Base-by-base conservation (phyloP, 2,797 vertebrate species). In the Ctenopoma multispine region DNA sequence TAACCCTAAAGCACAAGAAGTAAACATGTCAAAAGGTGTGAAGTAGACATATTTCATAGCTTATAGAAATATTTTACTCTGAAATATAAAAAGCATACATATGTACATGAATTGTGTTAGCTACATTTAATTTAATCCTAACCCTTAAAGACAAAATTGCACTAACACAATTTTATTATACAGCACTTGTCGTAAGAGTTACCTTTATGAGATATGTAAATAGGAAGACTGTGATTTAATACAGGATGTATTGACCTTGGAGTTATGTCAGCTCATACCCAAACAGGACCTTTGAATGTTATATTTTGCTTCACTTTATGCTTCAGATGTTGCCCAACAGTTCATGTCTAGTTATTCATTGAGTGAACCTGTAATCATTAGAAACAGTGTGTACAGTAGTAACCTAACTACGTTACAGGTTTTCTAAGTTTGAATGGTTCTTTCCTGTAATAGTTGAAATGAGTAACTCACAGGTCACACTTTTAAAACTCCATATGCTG, bases 291-390 rank as follows among this genome's bases (percentile, higher is more conserved):
- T 80, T 74, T 77, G 61, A 7, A 23, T 72, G 47, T 72, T 64
- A 51, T 41, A n/a, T 67, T 64, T 38, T 31, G 5, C 12, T 34
- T 51, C 17, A 43, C 12, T 0, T 18, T 20, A 46, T 40, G 27
- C n/a, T 15, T 0, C 20, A 27, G 8, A 34, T 27, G 70, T 83
- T 85, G 17, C 53, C 9, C 56, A 86, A 79, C 4, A 29, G 21
- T 38, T 31, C 24, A 21, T 31, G 70, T 77, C 15, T 55, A 24
- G 79, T 88, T 88, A 88, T 59, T 80, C 49, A 87, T 84, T 87
- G 43, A 72, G 24, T 24, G 72, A 69, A 20, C 40, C 9, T 34
- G 31, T 27, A 41, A 54, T 18, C 27, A n/a, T 3, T 4, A 11
- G 8, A 12, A 18, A 5, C 27, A 46, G 44, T 12, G 10, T 11